Base-by-base conservation (phyloP, 2,797 vertebrate species). In the Pempheris klunzingeri region DNA sequence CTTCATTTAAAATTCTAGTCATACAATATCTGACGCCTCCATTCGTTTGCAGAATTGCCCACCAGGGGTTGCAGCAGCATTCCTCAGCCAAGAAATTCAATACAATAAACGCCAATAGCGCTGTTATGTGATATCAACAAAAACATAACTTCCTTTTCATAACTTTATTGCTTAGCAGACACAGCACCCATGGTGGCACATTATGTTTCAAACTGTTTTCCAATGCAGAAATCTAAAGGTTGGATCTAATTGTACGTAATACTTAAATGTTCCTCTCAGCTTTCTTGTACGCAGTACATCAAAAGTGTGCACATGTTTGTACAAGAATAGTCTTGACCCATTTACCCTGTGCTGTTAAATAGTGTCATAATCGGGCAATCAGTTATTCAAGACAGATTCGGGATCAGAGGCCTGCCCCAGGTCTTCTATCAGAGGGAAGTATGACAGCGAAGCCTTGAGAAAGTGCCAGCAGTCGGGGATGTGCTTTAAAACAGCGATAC, bases 1-100 rank as follows among this genome's bases (percentile, higher is more conserved):
- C 77, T 82, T 90, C 84, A 89, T 93, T 92, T 91, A 83, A 91
- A 87, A 92, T 89, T 92, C 92, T 69, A 86, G 88, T 90, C 90
- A 89, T 89, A 91, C 88, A 87, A 87, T 86, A 89, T 86, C 87
- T 72, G 41, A 88, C 74, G 83, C 90, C 87, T 88, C 90, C 87
- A 71, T 92, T 90, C 38, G 68, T 90, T 88, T 72, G 83, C 76
- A 0, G 66, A 83, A 90, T 89, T 89, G 89, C 87, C 88, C 91
- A 91, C 86, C 84, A 87, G 90, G 90, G 92, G 86, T 82, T 88
- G 84, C 85, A 36, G 80, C 87, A 77, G 72, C 71, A n/a, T 77
- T 87, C 70, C 69, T 67, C 79, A 61, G 84, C 87, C 85, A 74
- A 80, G 84, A 86, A 91, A 91, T 85, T 74, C 84, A 79, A 89